Evolutionary conservation across 2,888 invertebrate species (phyloP), one percentile per base, ranked within the genome.

Genomic region (Venusia cambrica): DNA sequence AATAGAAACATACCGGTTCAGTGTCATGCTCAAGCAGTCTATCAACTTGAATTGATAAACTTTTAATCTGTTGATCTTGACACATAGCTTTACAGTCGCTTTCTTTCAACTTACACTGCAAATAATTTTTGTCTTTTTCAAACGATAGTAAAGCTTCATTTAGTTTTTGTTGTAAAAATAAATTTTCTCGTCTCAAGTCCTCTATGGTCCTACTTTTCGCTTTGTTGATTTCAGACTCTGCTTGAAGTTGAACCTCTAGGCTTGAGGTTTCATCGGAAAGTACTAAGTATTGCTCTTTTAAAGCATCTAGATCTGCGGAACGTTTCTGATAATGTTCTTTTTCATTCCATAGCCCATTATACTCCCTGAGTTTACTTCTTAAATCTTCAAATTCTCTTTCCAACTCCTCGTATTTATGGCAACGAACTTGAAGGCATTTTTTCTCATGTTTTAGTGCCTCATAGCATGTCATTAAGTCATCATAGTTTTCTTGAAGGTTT

Each of bases 41-140:
- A 51, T 89, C 88, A 19, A 90, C 83, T 65, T 90, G 89, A 32
- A 62, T 42, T 0, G 88, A 79, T 36, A 90, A 64, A 54, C 80
- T 78, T 63, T 80, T 88, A 17, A 90, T 89, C 72, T 90, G 90
- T 49, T 88, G 81, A 31, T 87, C 89, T 65, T 89, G 88, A 43
- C 90, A 89, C 62, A 88, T 84, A 8, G 87, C 72, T 58, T 83
- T 83, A 39, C 88, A 87, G 54, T 90, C 89, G 19, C 77, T 68
- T 68, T 89, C 89, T 46, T 84, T 75, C 16, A 89, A 60, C 66
- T 88, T 88, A 48, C 87, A 84, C 29, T 77, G 55, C 9, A 89
- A 58, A 29, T 53, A 45, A 54, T 87, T 88, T 52, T 79, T 81
- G 49, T 90, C 89, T 39, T 80, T 80, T 59, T 88, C 85, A 54